phyloP scores from a whole-genome alignment of 2,888 invertebrate species.

The Tigriopus californicus region DNA sequence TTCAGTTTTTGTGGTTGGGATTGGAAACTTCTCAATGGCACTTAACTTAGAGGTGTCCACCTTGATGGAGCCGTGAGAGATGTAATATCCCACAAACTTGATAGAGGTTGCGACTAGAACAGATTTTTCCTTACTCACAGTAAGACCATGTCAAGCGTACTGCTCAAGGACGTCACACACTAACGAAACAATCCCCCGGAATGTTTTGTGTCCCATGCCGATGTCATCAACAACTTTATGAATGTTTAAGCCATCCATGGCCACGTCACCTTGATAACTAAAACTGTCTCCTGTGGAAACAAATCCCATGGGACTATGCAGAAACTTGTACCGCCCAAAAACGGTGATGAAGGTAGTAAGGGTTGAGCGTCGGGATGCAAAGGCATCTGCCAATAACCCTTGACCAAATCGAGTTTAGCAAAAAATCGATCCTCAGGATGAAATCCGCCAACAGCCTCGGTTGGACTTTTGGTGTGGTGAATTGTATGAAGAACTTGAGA shows the following conservation, averaged over 20 bases:
- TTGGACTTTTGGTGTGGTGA: not conserved
- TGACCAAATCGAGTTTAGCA: too few species aligned
- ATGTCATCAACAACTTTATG: not conserved
- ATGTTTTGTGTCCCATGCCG: not conserved
- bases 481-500: not conserved
- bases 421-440: too few species aligned
- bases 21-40: conserved; percentile 14
- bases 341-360: too few species aligned
- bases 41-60: conserved; percentile 5
- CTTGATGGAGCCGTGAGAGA: not conserved
- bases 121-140: not conserved
- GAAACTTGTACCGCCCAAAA: too few species aligned
- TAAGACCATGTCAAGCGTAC: not conserved
- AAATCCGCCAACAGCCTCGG: too few species aligned
- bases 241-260: not conserved
- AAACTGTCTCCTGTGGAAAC: not conserved
- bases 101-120: not conserved
- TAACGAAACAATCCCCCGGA: not conserved
- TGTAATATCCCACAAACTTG: not conserved
- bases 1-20: conserved; percentile 12
- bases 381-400: too few species aligned
- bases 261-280: not conserved
- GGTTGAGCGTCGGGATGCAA: too few species aligned
- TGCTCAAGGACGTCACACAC: not conserved
- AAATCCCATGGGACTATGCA: not conserved